Conservation (phyloP, 2,888 invertebrate genomes). For the Parnassius glacialis region DNA sequence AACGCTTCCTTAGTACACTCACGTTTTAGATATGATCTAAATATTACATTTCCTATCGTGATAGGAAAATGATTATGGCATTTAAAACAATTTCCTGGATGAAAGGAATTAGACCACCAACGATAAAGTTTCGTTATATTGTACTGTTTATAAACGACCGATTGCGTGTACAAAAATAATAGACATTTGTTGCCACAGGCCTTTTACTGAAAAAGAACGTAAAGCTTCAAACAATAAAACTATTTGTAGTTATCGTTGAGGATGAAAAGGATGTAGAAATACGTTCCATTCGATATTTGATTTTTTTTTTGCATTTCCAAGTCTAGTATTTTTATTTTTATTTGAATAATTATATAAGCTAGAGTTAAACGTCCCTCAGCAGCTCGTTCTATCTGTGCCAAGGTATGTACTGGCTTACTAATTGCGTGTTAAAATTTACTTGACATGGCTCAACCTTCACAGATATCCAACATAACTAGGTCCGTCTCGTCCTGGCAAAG, state of each 20-base stretch:
- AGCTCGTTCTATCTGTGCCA: constrained; percentile 65
- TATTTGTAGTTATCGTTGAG: constrained; percentile 43
- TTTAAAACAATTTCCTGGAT: constrained; percentile 46
- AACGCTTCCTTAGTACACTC: constrained; percentile 8
- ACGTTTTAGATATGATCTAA: not conserved
- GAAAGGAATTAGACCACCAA: constrained; percentile 48
- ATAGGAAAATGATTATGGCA: constrained; percentile 31
- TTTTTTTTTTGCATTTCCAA: not conserved
- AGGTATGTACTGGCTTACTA: constrained; percentile 67
- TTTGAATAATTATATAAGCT: constrained; percentile 33
- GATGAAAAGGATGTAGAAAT: constrained; percentile 24
- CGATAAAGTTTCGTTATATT: constrained; percentile 46
- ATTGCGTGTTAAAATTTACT: constrained; percentile 79
- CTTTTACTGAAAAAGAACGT: constrained; percentile 56
- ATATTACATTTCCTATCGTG: constrained; percentile 12
- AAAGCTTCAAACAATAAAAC: constrained; percentile 51
- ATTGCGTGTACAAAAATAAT: constrained; percentile 69
- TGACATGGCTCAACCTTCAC: constrained; percentile 73
- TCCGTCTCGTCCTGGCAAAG: constrained; percentile 38
- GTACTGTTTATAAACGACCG: constrained; percentile 50
- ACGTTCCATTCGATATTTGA: not conserved
- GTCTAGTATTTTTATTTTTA: constrained; percentile 27
- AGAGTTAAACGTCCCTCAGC: constrained; percentile 49
- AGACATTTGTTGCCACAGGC: constrained; percentile 53
- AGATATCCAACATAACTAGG: constrained; percentile 47